These are phyloP conservation scores for Leptocoma aspasia DNA, from an alignment of 2,113 vertebrate genomes.

Conservation along the genomic window DNA sequence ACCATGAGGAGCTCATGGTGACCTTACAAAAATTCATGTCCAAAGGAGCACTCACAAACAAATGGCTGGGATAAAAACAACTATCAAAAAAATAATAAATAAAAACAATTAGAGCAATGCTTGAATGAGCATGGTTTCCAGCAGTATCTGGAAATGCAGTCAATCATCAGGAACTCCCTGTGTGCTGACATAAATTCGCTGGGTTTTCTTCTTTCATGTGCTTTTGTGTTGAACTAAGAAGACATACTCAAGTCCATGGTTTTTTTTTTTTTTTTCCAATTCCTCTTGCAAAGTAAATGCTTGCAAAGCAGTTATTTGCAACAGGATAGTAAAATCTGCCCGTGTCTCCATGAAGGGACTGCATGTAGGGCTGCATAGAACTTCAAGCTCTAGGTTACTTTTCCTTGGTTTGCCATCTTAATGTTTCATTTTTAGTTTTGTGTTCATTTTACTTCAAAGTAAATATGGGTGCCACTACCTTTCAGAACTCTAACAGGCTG, in stretches of 20 bases:
- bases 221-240: background rate
- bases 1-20: background rate
- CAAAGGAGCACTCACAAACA: background rate
- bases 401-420: background rate
- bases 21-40: background rate
- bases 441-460: background rate
- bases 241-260: background rate
- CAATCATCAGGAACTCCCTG: background rate
- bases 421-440: background rate
- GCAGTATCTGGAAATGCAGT: background rate
- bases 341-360: accelerated
- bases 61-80: background rate
- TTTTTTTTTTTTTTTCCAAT: background rate
- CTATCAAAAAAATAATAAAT: background rate
- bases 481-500: background rate
- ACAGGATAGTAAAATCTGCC: background rate
- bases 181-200: background rate
- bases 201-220: background rate
- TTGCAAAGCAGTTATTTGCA: background rate
- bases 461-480: background rate
- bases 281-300: background rate
- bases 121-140: background rate
- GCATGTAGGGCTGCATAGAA: background rate
- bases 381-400: background rate
- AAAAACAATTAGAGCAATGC: background rate